These are phyloP conservation scores for Brenthis daphne DNA, from an alignment of 2,888 invertebrate species.

Conservation along the genomic window DNA sequence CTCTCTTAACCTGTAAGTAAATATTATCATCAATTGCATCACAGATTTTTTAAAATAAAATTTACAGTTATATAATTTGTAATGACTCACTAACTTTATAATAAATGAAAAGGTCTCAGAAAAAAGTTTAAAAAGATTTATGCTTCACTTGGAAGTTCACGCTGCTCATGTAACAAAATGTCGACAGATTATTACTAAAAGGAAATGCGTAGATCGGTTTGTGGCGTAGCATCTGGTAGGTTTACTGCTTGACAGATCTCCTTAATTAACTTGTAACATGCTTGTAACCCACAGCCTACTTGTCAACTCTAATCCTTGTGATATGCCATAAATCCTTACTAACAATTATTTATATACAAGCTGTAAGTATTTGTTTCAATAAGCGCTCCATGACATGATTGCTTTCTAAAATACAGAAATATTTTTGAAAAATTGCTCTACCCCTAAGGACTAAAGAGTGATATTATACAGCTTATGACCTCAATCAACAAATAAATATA, in stretches of 20 bases:
- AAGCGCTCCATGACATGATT: background rate
- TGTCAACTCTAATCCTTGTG: slow-evolving; percentile 40
- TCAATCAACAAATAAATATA: too few relatives aligned
- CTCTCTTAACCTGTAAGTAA: too few relatives aligned
- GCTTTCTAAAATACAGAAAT: too few relatives aligned
- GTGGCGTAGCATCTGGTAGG: slow-evolving; percentile 35
- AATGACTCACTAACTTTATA: background rate
- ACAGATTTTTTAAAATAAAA: too few relatives aligned
- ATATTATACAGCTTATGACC: too few relatives aligned
- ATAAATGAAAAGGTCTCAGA: slow-evolving; percentile 1
- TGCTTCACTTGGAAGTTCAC: background rate
- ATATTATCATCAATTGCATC: too few relatives aligned
- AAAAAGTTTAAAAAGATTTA: slow-evolving; percentile 3
- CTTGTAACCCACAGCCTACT: slow-evolving; percentile 44
- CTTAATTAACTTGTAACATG: slow-evolving; percentile 65
- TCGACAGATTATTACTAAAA: slow-evolving; percentile 6
- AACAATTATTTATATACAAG: slow-evolving; percentile 23
- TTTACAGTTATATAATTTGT: too few relatives aligned
- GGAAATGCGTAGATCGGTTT: slow-evolving; percentile 17
- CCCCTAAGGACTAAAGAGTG: too few relatives aligned
- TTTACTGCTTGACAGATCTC: slow-evolving; percentile 54
- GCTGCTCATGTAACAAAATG: background rate
- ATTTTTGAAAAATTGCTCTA: too few relatives aligned
- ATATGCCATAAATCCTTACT: slow-evolving; percentile 27
- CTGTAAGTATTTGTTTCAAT: background rate